Percentiles rank a stretch among this genome's conserved stretches.
Evolutionary conservation across 2,888 invertebrate species (phyloP).

Genomic region (Ochropacha duplaris): DNA sequence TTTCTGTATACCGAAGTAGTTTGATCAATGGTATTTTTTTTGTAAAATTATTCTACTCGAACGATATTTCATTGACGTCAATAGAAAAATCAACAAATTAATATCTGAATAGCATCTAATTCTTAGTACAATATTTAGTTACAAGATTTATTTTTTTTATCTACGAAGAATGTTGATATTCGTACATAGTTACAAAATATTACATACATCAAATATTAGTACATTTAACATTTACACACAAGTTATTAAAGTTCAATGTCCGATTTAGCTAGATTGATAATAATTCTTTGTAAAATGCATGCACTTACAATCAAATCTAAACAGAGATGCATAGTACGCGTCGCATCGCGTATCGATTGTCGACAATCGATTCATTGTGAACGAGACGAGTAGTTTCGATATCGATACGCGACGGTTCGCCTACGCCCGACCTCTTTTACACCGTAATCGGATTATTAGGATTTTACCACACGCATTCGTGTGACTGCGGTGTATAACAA

Average conservation of each 20-base stretch:
- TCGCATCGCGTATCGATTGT: slow-evolving; percentile 61
- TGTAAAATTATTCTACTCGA: slow-evolving; percentile 34
- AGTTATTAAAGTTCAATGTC: too few relatives aligned
- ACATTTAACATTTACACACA: not conserved
- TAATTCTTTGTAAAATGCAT: slow-evolving; percentile 8
- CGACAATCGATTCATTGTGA: slow-evolving; percentile 65
- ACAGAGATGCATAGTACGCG: slow-evolving; percentile 27
- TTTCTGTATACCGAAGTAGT: slow-evolving; percentile 50
- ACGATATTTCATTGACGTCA: slow-evolving; percentile 41
- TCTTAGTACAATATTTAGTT: not conserved
- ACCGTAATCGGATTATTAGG: slow-evolving; percentile 78
- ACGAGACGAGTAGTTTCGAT: slow-evolving; percentile 47
- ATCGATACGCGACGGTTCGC: slow-evolving; percentile 59
- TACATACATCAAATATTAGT: not conserved
- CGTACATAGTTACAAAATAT: not conserved
- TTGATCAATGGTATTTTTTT: slow-evolving; percentile 32
- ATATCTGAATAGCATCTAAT: slow-evolving; percentile 1
- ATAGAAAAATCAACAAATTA: slow-evolving; percentile 21
- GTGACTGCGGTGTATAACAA: slow-evolving; percentile 47
- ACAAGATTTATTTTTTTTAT: not conserved
- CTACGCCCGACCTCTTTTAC: slow-evolving; percentile 66
- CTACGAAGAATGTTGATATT: not conserved
- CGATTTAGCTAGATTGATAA: too few relatives aligned
- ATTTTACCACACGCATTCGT: slow-evolving; percentile 68
- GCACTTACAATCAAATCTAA: slow-evolving; percentile 17